Base-by-base conservation (phyloP, 2,113 vertebrate genomes). In the Spheniscus mendiculus region DNA sequence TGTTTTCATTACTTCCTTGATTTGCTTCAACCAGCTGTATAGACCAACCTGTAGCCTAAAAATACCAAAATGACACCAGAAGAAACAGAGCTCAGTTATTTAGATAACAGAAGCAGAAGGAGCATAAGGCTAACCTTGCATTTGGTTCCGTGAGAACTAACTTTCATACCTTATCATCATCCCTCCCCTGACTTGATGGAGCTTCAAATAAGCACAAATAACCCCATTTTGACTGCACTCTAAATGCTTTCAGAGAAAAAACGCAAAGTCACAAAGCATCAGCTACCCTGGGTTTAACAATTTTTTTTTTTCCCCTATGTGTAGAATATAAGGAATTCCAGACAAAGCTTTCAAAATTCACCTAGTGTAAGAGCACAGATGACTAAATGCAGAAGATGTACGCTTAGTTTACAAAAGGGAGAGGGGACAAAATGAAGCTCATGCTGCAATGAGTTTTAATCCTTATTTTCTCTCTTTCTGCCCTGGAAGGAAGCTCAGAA, bases 21-120 rank as follows among this genome's bases (percentile, higher is more conserved):
- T 93, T 86, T 63, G 91, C 89, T 93, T 98, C 96, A 72, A 69
- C 22, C 47, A 98, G 88, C 49, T 96, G 95, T 95, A 98, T 78
- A 50, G 72, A 90, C 82, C 91, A 97, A 92, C 12, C 38, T 87
- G 63, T 55, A 83, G 50, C 40, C 98, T 98, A 72, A 92, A 97
- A 96, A 77, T 26, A 88, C 5, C 62, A 91, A 59, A 87, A 70
- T 30, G 22, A 92, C 63, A 94, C 6, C 42, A 79, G 47, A 52
- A 81, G 18, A 94, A 81, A 91, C 40, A 96, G 87, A 94, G 74
- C 22, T 95, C 59, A 87, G 88, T 97, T 94, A 93, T 53, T 76
- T 19, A 87, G 61, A 49, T 42, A 88, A 93, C 62, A 71, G 55
- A 90, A 96, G 42, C 38, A 86, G 15, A 84, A 79, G 30, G 32